Base-by-base conservation (phyloP, 2,888 invertebrate species). In the Epistrophe grossulariae region DNA sequence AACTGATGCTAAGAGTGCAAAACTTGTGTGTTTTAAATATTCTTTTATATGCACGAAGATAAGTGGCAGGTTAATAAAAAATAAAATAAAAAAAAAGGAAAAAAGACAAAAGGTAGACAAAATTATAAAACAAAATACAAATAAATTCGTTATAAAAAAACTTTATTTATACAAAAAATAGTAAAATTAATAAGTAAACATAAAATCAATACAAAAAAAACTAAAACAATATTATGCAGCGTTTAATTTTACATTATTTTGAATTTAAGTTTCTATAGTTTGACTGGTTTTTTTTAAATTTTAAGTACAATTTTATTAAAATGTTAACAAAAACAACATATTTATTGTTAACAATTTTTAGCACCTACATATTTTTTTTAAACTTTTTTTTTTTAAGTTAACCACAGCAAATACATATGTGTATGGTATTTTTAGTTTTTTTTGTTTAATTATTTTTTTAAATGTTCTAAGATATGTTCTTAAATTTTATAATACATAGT, bases 281-380 rank as follows among this genome's bases (percentile, higher is more conserved):
- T 77, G 76, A 84, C 62, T 84, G 62, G 68, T 83, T 38, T 66
- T 59, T 57, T 62, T 55, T 90, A 84, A 88, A 88, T 79, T 66
- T 43, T 72, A 64, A 64, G 35, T 64, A 45, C 45, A 64, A 71
- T 31, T 77, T 55, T 60, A 13, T 77, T 72, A 72, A 90, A 90
- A 89, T 72, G 89, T 89, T 88, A 79, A 80, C 89, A 90, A 90
- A 8, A 40, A 89, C 89, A 91, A 89, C 1, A 35, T 35, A 19
- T 89, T 90, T 90, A 89, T 89, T 90, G 90, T 90, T 90, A 90
- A 89, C 78, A 64, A 55, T 73, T 50, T 68, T 66, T 35, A 81
- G 84, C 83, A 87, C 82, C 82, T 81, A 84, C 78, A 76, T 19
- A 79, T 72, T 57, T 70, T 72, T 62, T 59, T 28, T 59, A 9